Evolutionary conservation across 2,113 vertebrate species (phyloP).

Genomic region (Phocoena phocoena): DNA sequence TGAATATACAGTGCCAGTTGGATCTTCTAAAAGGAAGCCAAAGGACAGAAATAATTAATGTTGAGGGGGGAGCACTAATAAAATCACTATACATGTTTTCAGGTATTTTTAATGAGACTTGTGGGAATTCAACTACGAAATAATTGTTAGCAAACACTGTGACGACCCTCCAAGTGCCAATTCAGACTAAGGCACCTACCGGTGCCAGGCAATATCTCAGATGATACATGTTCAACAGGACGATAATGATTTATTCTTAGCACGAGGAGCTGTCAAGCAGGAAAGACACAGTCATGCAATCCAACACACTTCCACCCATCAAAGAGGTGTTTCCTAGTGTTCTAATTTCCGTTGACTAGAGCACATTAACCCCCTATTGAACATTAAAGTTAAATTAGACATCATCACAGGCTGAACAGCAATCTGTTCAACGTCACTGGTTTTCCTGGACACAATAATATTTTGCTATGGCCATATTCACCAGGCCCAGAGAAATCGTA

Average conservation of each 20-base stretch:
- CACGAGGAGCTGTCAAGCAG: not conserved
- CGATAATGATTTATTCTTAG: not conserved
- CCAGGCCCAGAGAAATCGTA: not conserved
- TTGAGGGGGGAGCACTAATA: not conserved
- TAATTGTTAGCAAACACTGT: constrained; percentile 39
- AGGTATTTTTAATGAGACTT: constrained; percentile 15
- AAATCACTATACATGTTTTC: not conserved
- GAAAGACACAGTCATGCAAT: not conserved
- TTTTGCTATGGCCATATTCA: not conserved
- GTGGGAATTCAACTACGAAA: not conserved
- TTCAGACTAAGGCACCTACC: not conserved
- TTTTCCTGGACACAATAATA: not conserved
- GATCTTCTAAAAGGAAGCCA: not conserved
- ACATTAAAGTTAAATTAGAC: constrained; percentile 1
- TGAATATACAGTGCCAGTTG: not conserved
- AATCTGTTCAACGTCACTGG: not conserved
- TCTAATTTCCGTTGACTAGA: not conserved
- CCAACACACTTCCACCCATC: not conserved
- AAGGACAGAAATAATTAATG: not conserved
- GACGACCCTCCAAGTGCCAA: constrained; percentile 5
- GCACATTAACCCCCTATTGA: not conserved
- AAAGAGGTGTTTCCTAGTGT: constrained; percentile 1
- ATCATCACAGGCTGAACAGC: not conserved
- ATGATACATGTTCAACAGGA: constrained; percentile 17
- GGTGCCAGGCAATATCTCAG: not conserved